Conservation (phyloP, 1,140 invertebrate species). For the Drosophila suzukii region DNA sequence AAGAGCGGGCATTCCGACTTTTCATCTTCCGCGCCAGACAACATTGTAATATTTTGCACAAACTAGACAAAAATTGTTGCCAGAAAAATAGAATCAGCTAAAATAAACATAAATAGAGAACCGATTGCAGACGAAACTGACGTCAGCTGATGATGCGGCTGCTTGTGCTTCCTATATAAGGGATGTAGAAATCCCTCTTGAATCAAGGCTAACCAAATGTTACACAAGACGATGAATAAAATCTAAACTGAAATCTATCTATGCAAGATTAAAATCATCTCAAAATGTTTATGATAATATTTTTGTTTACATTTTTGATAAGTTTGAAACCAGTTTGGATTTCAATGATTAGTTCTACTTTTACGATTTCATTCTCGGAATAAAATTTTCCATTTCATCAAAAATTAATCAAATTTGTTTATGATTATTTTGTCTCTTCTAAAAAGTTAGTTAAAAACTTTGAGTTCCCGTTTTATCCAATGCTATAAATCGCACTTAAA, state of each 20-base stretch:
- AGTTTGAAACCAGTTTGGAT: not conserved
- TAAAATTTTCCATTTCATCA: not conserved
- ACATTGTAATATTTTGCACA: constrained; percentile 57
- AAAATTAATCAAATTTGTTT: not conserved
- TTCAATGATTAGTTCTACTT: not conserved
- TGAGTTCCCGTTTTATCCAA: not conserved
- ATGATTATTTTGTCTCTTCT: no score
- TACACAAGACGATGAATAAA: not conserved
- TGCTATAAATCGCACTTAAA: not conserved
- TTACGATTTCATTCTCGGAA: not conserved
- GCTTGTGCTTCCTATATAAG: constrained; percentile 16
- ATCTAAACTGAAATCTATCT: not conserved
- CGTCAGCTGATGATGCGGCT: constrained; percentile 49
- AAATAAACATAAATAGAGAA: constrained; percentile 20
- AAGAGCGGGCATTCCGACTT: constrained; percentile 19
- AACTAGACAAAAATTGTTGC: constrained; percentile 41
- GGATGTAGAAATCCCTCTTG: constrained; percentile 6
- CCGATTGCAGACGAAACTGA: constrained; percentile 35
- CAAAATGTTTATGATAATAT: constrained; percentile 20
- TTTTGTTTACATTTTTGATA: constrained; percentile 26
- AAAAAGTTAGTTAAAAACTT: not conserved
- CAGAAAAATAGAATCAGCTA: constrained; percentile 24
- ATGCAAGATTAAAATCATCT: constrained; percentile 60
- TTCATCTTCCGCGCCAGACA: constrained; percentile 41
- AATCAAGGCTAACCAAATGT: constrained; percentile 13